Base-by-base conservation (phyloP, 2,888 invertebrate genomes). In the Pyrocoelia pectoralis region DNA sequence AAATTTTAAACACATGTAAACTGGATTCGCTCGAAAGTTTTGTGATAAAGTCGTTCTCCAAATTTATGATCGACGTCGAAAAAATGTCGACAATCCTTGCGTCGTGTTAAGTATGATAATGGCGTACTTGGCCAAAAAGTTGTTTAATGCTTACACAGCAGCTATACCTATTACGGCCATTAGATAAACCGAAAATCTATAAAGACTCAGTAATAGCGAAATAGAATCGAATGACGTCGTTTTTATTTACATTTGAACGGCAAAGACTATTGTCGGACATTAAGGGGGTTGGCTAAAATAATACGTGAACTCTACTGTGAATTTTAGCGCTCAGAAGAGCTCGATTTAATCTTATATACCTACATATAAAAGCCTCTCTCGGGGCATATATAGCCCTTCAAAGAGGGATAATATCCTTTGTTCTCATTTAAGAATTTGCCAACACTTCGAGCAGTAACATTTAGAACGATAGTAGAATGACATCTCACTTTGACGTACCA, bases 391-490 rank as follows among this genome's bases (percentile, higher is more conserved):
- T 15, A 8, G 46, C 46, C 46, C 46, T 46, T 46, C 46, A 46
- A 46, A 17, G 46, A 46, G 46, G 18, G 46, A 46, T 46, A 46
- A 46, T 46, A 46, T 17, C 46, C 46, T 9, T 46, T 46, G 46
- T 46, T 46, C 46, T 15, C 46, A 46, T 46, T 46, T 46, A 46
- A 46, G 46, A 46, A 46, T 46, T 46, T 46, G 46, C 46, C 15
- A 46, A 46, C 46, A 18, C n/a, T 46, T 46, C n/a, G 10, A 46
- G n/a, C 46, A 46, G 17, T 46, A 46, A 46, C 46, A 46, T 46
- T 46, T 46, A 18, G 15, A 46, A 18, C 3, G 6, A 17, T 1
- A 18, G n/a, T 17, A 18, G n/a, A 46, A 46, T 46, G 46, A 46
- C 46, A 46, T 1, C 46, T 46, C 17, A 18, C 46, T 18, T 46